Percentiles rank a stretch among this genome's conserved stretches.
These are phyloP conservation scores for Zapornia atra DNA, from an alignment of 2,113 vertebrate genomes.

Conservation along the genomic window DNA sequence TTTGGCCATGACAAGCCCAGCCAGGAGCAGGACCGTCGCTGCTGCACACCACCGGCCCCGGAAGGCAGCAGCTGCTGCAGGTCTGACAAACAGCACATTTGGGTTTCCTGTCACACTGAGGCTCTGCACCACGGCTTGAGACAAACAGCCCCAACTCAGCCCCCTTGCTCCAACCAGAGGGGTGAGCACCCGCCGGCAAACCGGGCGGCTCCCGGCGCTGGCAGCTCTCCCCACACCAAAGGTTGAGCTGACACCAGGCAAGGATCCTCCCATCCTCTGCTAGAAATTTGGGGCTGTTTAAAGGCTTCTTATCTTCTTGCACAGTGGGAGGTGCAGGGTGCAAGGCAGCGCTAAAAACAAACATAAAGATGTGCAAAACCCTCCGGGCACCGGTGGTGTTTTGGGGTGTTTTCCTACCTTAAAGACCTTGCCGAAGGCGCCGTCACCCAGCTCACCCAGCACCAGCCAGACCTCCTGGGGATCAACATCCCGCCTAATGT, in stretches of 20 bases:
- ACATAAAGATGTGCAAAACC: neutral
- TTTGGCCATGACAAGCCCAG: neutral
- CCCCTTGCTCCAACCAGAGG: neutral
- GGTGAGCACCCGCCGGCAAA: accelerated
- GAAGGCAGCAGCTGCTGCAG: neutral
- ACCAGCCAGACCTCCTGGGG: constrained; percentile 64
- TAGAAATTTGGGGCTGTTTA: neutral
- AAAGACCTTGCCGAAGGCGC: constrained; percentile 76
- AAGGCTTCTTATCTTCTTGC: neutral
- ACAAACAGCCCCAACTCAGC: neutral
- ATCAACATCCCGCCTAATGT: constrained; percentile 53
- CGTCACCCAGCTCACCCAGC: constrained; percentile 69
- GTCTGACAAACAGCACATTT: accelerated
- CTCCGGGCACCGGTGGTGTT: accelerated
- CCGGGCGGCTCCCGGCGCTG: accelerated
- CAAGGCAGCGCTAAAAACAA: too few species aligned
- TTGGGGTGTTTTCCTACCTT: constrained; percentile 53
- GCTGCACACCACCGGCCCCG: accelerated
- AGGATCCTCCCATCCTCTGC: neutral
- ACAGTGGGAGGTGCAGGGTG: accelerated
- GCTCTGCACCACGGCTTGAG: neutral
- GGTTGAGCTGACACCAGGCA: accelerated
- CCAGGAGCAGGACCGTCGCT: accelerated
- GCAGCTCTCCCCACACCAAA: accelerated
- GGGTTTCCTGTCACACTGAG: neutral